Evolutionary conservation across 2,888 invertebrate genomes (phyloP).

Genomic region (Temnothorax rugatulus): DNA sequence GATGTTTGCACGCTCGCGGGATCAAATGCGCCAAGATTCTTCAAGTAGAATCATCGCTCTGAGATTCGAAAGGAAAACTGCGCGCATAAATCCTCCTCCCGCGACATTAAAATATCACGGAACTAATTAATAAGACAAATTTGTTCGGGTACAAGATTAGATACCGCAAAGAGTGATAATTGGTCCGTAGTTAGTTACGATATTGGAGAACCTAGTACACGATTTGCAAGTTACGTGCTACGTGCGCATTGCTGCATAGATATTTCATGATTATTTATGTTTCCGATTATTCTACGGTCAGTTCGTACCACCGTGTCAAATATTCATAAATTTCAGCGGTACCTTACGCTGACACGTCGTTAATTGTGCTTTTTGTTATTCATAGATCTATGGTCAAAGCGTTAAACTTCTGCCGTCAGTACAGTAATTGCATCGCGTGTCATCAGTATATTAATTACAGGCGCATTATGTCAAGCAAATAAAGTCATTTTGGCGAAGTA

Average conservation of each 20-base stretch:
- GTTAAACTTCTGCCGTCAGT: slow-evolving; percentile 24
- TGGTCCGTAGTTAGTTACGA: neutral
- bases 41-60: slow-evolving; percentile 51
- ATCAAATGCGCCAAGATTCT: slow-evolving; percentile 65
- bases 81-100: neutral
- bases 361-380: slow-evolving; percentile 26
- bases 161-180: neutral
- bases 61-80: slow-evolving; percentile 15
- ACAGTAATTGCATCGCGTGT: slow-evolving; percentile 34
- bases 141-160: neutral
- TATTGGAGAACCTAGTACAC: neutral
- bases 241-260: neutral
- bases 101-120: neutral
- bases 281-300: neutral
- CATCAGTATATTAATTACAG: slow-evolving; percentile 46
- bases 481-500: slow-evolving; percentile 58
- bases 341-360: slow-evolving; percentile 31
- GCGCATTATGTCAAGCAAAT: slow-evolving; percentile 40
- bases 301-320: neutral
- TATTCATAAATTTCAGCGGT: slow-evolving; percentile 32
- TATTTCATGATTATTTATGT: slow-evolving; percentile 37
- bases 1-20: slow-evolving; percentile 61
- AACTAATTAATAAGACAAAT: neutral
- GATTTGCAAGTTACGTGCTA: neutral
- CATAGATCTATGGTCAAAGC: slow-evolving; percentile 32